A percentile compares a stretch with the other conserved stretches of the same genome.
These are phyloP conservation scores for Rhinichthys osculus DNA, from an alignment of 2,797 vertebrate species.

Conservation along the genomic window DNA sequence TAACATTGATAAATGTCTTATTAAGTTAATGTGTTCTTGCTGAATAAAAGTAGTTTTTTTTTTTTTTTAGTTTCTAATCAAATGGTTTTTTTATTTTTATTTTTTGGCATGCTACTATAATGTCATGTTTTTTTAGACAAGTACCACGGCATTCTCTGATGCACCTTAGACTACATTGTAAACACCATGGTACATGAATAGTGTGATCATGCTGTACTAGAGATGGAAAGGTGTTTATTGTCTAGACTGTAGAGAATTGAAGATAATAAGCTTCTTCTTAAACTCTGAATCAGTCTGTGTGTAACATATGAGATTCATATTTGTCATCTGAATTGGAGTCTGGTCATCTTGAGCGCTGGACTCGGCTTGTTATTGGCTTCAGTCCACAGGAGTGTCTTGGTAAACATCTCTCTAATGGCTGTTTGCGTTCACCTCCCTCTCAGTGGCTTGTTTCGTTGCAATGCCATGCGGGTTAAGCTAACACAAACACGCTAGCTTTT, in stretches of 20 bases:
- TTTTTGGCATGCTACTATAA: too few relatives aligned
- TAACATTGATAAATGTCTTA: neutral
- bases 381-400: neutral
- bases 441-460: constrained; percentile 4
- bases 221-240: neutral
- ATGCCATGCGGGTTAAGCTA: constrained; percentile 17
- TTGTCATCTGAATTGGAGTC: neutral
- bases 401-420: constrained; percentile 42
- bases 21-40: neutral
- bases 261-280: neutral
- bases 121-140: too few relatives aligned
- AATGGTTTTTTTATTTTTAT: too few relatives aligned
- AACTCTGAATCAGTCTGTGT: neutral
- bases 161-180: too few relatives aligned
- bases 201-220: too few relatives aligned
- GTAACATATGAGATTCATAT: constrained; percentile 1
- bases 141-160: neutral
- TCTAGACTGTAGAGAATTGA: neutral
- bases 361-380: neutral
- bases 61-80: too few relatives aligned
- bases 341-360: neutral
- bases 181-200: too few relatives aligned
- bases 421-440: constrained; percentile 27
- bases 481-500: constrained; percentile 17
- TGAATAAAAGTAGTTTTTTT: neutral